These are phyloP conservation scores for Lucilia cuprina DNA, from an alignment of 1,140 invertebrate genomes.

Conservation along the genomic window DNA sequence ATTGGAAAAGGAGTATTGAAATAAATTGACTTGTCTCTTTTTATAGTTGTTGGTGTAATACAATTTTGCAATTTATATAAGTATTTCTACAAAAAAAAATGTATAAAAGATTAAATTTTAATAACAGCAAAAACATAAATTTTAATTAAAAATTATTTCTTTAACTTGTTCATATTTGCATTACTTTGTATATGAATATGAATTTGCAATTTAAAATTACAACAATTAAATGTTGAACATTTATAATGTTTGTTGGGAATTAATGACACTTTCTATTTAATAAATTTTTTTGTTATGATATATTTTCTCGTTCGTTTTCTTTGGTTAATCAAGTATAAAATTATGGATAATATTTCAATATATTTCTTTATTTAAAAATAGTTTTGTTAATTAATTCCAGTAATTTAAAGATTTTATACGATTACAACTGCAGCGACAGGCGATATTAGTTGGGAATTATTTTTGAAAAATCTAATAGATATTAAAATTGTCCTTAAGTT, in stretches of 20 bases:
- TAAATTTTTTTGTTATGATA: neutral
- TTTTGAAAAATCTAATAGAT: too few relatives aligned
- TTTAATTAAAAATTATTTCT: neutral
- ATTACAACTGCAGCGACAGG: neutral
- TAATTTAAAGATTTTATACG: neutral
- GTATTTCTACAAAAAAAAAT: neutral
- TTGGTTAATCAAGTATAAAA: neutral
- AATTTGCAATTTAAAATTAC: neutral
- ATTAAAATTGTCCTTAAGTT: too few relatives aligned
- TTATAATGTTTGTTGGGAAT: neutral
- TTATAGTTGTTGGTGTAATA: neutral
- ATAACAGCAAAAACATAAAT: neutral
- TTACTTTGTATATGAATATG: neutral
- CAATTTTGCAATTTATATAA: neutral
- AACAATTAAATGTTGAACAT: neutral
- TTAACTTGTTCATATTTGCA: neutral
- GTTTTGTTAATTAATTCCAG: too few relatives aligned
- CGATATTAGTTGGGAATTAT: neutral
- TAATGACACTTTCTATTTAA: slow-evolving; percentile 16
- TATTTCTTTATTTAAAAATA: too few relatives aligned
- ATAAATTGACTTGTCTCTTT: neutral
- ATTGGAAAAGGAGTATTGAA: neutral
- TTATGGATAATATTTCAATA: neutral
- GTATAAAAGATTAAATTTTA: neutral
- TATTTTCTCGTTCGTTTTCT: neutral